Percentiles rank a stretch among this genome's conserved stretches.
Evolutionary conservation across 2,797 vertebrate genomes (phyloP).

Genomic region (Brachyrhaphis roseni): DNA sequence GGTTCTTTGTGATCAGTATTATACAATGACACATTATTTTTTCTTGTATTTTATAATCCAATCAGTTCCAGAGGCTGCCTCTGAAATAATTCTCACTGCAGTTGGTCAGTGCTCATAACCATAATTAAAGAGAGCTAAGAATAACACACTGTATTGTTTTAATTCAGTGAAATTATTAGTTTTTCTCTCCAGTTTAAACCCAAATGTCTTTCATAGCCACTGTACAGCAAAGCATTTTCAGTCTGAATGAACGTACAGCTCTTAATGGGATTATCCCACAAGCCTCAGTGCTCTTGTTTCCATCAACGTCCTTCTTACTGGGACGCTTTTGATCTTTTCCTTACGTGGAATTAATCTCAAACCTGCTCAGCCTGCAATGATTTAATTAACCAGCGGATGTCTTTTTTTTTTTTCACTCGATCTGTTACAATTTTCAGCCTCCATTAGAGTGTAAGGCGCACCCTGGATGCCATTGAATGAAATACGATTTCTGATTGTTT

Average conservation of each 20-base stretch:
- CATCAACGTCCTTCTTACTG: conserved; percentile 59
- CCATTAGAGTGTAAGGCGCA: conserved; percentile 58
- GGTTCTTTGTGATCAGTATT: conserved; percentile 43
- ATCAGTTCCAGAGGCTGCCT: conserved; percentile 64
- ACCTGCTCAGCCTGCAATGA: conserved; percentile 74
- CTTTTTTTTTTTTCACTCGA: conserved; percentile 68
- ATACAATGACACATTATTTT: conserved; percentile 57
- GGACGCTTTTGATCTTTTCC: conserved; percentile 74
- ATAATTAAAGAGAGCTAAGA: conserved; percentile 36
- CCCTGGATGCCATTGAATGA: conserved; percentile 44
- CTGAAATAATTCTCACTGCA: conserved; percentile 43
- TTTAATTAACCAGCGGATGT: conserved; percentile 79
- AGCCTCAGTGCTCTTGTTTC: conserved; percentile 72
- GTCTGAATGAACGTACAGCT: conserved; percentile 64
- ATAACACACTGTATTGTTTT: conserved; percentile 14
- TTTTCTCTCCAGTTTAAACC: conserved; percentile 36
- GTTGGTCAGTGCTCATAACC: conserved; percentile 31
- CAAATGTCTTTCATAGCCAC: conserved; percentile 33
- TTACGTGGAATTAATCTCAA: conserved; percentile 78
- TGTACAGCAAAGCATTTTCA: conserved; percentile 47
- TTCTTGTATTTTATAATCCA: conserved; percentile 64
- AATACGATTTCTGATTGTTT: conserved; percentile 45
- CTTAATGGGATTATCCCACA: conserved; percentile 79
- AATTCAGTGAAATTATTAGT: conserved; percentile 16
- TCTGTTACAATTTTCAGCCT: conserved; percentile 69